phyloP scores from a whole-genome alignment of 2,797 vertebrate species.

The Aeoliscus strigatus region DNA sequence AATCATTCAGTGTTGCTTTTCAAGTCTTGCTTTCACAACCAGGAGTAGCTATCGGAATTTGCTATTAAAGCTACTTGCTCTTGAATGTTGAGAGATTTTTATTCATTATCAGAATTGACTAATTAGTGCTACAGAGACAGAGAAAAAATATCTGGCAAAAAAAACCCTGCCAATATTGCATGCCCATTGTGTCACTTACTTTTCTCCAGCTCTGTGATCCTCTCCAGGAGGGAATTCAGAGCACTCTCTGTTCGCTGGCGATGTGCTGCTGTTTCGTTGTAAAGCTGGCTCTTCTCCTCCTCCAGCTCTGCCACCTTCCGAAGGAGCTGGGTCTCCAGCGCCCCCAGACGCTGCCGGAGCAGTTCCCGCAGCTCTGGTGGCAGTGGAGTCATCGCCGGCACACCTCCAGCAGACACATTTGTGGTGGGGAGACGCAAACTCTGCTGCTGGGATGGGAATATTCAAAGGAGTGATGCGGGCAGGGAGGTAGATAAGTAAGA shows the following conservation, averaged over 20 bases:
- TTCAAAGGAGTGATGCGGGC: background rate
- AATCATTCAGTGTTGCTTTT: slow-evolving; percentile 41
- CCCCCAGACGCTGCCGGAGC: slow-evolving; percentile 85
- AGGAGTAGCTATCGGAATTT: slow-evolving; percentile 23
- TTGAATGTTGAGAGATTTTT: slow-evolving; percentile 29
- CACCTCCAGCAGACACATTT: slow-evolving; percentile 51
- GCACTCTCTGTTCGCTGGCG: slow-evolving; percentile 88
- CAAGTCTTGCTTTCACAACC: slow-evolving; percentile 30
- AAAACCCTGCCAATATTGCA: slow-evolving; percentile 1
- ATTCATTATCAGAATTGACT: slow-evolving; percentile 48
- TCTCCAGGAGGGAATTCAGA: slow-evolving; percentile 87
- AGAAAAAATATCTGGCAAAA: slow-evolving; percentile 12
- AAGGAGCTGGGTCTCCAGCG: slow-evolving; percentile 89
- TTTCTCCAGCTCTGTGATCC: slow-evolving; percentile 91
- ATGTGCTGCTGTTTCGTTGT: slow-evolving; percentile 91
- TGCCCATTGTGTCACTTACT: slow-evolving; percentile 69
- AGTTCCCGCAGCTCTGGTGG: slow-evolving; percentile 87
- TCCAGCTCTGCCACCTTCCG: slow-evolving; percentile 93
- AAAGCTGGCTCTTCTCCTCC: slow-evolving; percentile 92
- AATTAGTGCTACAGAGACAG: slow-evolving; percentile 39
- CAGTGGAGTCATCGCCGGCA: slow-evolving; percentile 62
- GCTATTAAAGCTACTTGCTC: too few species aligned
- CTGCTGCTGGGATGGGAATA: slow-evolving; percentile 56
- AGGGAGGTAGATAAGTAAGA: background rate
- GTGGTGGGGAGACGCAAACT: slow-evolving; percentile 57